Conservation (phyloP, 2,113 vertebrate species). For the Oenanthe melanoleuca region DNA sequence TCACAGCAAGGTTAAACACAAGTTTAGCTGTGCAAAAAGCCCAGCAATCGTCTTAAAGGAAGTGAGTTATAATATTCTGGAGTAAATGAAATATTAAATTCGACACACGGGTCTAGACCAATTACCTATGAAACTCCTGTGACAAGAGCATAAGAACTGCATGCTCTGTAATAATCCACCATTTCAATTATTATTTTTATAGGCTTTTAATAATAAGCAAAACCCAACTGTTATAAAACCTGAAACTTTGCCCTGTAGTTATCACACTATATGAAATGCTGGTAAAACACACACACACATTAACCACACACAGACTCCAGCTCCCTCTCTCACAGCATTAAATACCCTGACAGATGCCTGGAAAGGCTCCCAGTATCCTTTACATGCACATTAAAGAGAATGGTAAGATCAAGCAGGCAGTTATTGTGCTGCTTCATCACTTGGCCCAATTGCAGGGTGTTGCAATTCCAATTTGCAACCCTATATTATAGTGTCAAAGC, state of each 20-base stretch:
- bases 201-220: constrained; percentile 48
- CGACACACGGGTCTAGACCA: constrained; percentile 69
- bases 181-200: constrained; percentile 40
- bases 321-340: neutral
- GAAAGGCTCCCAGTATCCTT: constrained; percentile 30
- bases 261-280: neutral
- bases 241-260: constrained; percentile 13
- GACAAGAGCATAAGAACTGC: constrained; percentile 58
- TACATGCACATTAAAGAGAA: constrained; percentile 24
- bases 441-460: constrained; percentile 55
- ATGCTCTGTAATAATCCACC: constrained; percentile 27
- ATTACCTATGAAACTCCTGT: constrained; percentile 69
- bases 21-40: constrained; percentile 73
- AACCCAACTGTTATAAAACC: constrained; percentile 40
- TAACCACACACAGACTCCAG: neutral
- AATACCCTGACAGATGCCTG: constrained; percentile 34
- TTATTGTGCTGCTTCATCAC: constrained; percentile 39
- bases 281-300: neutral
- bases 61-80: constrained; percentile 71
- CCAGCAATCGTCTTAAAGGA: constrained; percentile 65
- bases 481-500: constrained; percentile 49
- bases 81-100: constrained; percentile 71
- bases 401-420: constrained; percentile 46
- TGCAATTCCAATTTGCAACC: constrained; percentile 61
- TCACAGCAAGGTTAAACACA: constrained; percentile 80